A percentile compares a stretch with the other conserved stretches of the same genome.
Conservation (phyloP, 2,797 vertebrate species). For the Nasua narica region DNA sequence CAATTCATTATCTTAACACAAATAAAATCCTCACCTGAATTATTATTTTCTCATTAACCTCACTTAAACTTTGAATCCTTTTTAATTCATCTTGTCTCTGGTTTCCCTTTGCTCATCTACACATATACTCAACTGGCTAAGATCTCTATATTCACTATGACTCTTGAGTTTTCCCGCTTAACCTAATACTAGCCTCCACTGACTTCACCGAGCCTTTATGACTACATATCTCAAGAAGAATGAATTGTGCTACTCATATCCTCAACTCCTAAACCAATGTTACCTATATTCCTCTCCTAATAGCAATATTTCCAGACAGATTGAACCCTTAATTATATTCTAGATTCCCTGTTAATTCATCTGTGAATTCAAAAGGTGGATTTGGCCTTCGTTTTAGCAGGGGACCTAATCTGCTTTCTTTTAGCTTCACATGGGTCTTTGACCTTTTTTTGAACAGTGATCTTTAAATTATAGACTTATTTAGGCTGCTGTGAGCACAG, state of each 20-base stretch:
- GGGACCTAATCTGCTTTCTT: background rate
- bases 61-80: background rate
- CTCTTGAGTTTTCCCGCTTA: background rate
- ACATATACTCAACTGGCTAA: background rate
- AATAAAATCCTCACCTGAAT: background rate
- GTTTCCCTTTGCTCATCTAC: background rate
- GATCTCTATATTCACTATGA: background rate
- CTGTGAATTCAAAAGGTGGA: background rate
- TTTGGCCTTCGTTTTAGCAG: conserved; percentile 9
- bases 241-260: background rate
- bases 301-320: background rate
- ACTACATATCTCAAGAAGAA: background rate
- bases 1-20: background rate
- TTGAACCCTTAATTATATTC: background rate
- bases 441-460: conserved; percentile 32
- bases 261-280: background rate
- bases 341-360: background rate
- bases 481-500: background rate
- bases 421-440: conserved; percentile 1
- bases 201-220: background rate
- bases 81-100: background rate
- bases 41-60: background rate
- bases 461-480: conserved; percentile 63
- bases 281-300: background rate
- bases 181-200: background rate